Conservation (phyloP, 2,888 invertebrate genomes). For the Dasysyrphus tricinctus region DNA sequence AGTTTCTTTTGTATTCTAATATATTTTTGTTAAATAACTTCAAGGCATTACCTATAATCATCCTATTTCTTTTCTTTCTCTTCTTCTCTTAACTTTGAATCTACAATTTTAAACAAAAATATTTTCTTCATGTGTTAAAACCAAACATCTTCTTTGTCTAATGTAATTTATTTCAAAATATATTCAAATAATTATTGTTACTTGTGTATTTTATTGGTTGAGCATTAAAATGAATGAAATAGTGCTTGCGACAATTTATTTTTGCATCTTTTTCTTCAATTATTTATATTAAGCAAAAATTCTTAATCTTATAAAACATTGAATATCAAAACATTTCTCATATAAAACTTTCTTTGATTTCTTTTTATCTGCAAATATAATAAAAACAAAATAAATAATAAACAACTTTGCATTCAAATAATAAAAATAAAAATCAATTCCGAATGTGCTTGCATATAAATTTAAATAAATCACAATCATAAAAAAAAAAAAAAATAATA, state of each 20-base stretch:
- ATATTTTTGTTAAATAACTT: background rate
- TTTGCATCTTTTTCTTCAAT: background rate
- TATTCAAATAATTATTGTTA: background rate
- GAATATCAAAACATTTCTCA: background rate
- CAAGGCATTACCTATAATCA: background rate
- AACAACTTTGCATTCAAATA: background rate
- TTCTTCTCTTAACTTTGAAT: background rate
- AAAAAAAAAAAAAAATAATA: no score
- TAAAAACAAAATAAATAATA: background rate
- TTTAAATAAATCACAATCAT: background rate
- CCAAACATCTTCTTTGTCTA: background rate
- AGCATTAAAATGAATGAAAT: background rate
- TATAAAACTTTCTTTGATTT: background rate
- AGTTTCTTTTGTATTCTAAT: background rate
- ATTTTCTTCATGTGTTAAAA: background rate
- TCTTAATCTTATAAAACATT: background rate
- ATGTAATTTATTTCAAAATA: background rate
- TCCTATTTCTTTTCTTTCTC: background rate
- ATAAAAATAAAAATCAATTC: background rate
- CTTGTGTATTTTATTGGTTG: background rate
- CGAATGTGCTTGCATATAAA: background rate
- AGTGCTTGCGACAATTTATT: background rate
- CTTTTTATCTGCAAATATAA: background rate
- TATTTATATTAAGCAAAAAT: background rate
- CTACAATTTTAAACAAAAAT: background rate